phyloP scores from a whole-genome alignment of 1,140 invertebrate genomes.

The Caenorhabditis tropicalis region DNA sequence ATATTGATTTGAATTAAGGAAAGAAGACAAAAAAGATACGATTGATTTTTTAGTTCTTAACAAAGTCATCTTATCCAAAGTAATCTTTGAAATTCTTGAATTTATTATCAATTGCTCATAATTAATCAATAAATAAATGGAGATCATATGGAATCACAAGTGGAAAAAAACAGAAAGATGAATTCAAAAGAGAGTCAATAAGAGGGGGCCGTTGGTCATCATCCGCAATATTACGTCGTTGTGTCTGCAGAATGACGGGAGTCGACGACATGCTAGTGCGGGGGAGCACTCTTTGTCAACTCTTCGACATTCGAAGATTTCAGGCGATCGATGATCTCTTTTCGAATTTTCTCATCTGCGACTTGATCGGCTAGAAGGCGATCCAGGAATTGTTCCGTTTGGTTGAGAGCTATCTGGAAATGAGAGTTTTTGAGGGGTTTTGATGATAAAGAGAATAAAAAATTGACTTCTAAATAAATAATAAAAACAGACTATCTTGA shows the following conservation, averaged over 20 bases:
- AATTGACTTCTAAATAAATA: too few relatives aligned
- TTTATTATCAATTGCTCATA: not conserved
- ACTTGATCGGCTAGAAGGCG: constrained; percentile 32
- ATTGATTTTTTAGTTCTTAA: not conserved
- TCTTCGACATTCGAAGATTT: not conserved
- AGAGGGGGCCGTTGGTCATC: not conserved
- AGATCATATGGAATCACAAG: constrained; percentile 21
- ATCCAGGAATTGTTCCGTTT: constrained; percentile 45
- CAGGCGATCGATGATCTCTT: not conserved
- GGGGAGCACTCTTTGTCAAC: not conserved
- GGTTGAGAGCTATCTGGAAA: constrained; percentile 46
- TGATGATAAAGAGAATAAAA: too few relatives aligned
- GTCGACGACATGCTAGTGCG: not conserved
- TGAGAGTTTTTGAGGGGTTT: not conserved
- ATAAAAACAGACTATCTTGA: too few relatives aligned
- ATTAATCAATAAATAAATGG: not conserved
- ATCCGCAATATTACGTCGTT: not conserved
- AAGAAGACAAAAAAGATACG: not conserved
- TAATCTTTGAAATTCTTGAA: not conserved
- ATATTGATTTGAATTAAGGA: not conserved
- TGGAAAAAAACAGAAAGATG: constrained; percentile 12
- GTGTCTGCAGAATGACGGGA: not conserved
- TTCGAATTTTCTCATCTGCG: not conserved
- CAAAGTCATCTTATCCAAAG: not conserved
- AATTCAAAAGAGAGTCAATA: not conserved